Conservation (phyloP, 2,888 invertebrate genomes). For the Deilephila porcellus region DNA sequence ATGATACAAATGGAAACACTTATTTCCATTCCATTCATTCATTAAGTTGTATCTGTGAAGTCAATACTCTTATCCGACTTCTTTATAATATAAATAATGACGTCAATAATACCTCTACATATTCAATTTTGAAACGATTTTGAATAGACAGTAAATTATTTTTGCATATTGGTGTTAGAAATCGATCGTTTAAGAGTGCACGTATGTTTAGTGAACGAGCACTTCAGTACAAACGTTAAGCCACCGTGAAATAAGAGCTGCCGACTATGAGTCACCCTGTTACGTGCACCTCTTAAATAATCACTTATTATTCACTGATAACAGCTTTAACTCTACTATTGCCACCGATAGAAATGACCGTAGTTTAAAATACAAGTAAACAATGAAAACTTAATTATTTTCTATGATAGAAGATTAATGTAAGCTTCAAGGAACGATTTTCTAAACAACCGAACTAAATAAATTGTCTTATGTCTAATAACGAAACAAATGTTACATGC, state of each 20-base stretch:
- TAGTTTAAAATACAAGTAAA: not conserved
- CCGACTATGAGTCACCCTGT: constrained; percentile 67
- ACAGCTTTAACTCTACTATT: not conserved
- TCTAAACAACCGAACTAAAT: not conserved
- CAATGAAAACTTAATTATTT: not conserved
- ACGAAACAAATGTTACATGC: not conserved
- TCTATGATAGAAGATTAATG: not conserved
- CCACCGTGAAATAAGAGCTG: constrained; percentile 76
- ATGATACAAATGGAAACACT: too few species aligned
- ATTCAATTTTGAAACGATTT: too few species aligned
- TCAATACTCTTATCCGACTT: too few species aligned
- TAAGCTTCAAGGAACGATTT: not conserved
- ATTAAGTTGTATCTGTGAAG: too few species aligned
- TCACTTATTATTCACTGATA: constrained; percentile 43
- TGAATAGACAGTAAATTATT: too few species aligned
- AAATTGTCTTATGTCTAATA: not conserved
- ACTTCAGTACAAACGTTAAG: constrained; percentile 55
- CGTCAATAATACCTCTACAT: too few species aligned
- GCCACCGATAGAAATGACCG: not conserved
- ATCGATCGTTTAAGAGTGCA: not conserved
- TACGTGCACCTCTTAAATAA: constrained; percentile 66
- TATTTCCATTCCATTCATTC: too few species aligned
- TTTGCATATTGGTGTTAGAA: not conserved
- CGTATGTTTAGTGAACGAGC: constrained; percentile 33
- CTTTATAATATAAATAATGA: too few species aligned